Conservation (phyloP, 2,797 vertebrate genomes). For the Anabas testudineus region DNA sequence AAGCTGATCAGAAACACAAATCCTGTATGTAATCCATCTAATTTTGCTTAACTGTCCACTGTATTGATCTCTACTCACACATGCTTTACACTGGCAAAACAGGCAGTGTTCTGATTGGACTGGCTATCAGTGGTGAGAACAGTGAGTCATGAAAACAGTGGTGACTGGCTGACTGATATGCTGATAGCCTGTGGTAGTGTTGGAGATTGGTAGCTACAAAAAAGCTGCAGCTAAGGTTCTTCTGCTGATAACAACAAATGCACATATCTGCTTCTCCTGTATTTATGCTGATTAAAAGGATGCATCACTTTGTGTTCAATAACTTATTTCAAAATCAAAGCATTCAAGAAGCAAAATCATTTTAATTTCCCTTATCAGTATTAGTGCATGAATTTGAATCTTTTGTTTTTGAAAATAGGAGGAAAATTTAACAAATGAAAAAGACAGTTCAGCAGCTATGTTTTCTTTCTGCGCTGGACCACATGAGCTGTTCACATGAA, state of each 20-base stretch:
- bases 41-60: neutral
- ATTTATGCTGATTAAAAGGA: too few species aligned
- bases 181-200: constrained; percentile 26
- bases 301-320: too few species aligned
- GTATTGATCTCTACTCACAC: constrained; percentile 3
- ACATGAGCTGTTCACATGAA: constrained; percentile 21
- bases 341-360: too few species aligned
- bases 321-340: too few species aligned
- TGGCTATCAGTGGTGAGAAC: constrained; percentile 44
- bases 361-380: neutral
- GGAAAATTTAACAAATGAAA: neutral
- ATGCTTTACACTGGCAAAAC: neutral
- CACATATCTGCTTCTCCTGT: constrained; percentile 28
- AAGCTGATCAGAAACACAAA: constrained; percentile 4
- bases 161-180: constrained; percentile 35
- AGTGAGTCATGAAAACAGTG: constrained; percentile 35
- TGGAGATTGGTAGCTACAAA: constrained; percentile 37
- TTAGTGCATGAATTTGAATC: neutral
- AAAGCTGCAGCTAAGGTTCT: constrained; percentile 41
- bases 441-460: too few species aligned
- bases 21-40: neutral
- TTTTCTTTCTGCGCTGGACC: constrained; percentile 1
- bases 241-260: constrained; percentile 44
- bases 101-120: constrained; percentile 12
- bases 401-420: neutral